These are phyloP conservation scores for Nudaria mundana DNA, from an alignment of 2,888 invertebrate species.

Conservation along the genomic window DNA sequence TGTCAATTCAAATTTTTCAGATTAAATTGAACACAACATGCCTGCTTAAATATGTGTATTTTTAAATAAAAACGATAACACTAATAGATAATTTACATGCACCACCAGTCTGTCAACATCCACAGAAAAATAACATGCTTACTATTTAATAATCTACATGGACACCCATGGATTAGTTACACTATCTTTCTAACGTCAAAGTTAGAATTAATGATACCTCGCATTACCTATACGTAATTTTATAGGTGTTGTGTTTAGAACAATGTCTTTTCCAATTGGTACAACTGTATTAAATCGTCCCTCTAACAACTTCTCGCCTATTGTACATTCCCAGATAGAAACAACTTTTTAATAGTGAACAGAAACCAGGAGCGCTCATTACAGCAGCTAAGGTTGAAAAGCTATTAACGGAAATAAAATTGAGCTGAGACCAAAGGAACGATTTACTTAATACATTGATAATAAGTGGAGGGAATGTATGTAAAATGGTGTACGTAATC, in stretches of 20 bases:
- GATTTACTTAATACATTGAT: conserved; percentile 77
- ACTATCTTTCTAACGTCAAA: conserved; percentile 22
- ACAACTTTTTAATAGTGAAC: conserved; percentile 16
- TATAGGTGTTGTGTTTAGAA: no score
- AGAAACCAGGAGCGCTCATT: conserved; percentile 18
- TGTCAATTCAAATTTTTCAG: conserved; percentile 15
- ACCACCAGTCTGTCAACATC: conserved; percentile 17
- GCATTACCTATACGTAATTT: no score
- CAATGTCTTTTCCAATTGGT: no score
- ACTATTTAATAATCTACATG: conserved; percentile 9
- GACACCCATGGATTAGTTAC: conserved; percentile 18
- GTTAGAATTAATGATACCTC: conserved; percentile 24
- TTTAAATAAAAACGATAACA: conserved; percentile 11
- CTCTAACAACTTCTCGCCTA: conserved; percentile 1
- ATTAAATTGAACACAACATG: conserved; percentile 1
- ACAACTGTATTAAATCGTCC: no score
- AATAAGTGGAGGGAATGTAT: conserved; percentile 73
- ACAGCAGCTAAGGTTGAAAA: conserved; percentile 50
- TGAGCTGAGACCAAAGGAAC: conserved; percentile 62
- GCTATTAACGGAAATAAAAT: conserved; percentile 76
- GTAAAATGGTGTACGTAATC: conserved; percentile 73
- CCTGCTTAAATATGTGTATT: conserved; percentile 6
- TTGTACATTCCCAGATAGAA: conserved; percentile 5
- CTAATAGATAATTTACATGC: conserved; percentile 17
- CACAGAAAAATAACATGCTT: conserved; percentile 17